These are phyloP conservation scores for Aurelia aurita DNA, from an alignment of 30 jellyfish, hydroid and myxozoan species.

Conservation along the genomic window DNA sequence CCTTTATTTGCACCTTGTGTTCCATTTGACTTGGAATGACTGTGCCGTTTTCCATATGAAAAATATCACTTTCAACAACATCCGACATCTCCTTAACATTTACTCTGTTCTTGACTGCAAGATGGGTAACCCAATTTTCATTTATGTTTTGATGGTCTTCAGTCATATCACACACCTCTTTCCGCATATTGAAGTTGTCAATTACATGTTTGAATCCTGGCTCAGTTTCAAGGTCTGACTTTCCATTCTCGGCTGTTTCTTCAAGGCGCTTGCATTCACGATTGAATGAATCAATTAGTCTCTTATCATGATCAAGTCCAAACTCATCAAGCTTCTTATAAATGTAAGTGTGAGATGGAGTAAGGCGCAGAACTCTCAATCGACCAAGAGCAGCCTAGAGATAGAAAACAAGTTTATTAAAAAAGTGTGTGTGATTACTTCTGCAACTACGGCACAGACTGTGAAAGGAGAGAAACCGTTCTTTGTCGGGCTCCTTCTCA, in stretches of 20 bases:
- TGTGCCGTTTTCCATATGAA: not conserved
- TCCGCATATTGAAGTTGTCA: not conserved
- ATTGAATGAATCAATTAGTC: not conserved
- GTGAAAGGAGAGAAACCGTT: no score
- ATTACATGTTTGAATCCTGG: not conserved
- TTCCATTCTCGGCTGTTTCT: not conserved
- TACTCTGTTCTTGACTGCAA: conserved; percentile 2
- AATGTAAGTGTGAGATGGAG: conserved; percentile 42
- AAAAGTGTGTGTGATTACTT: no score
- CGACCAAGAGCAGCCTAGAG: conserved; percentile 33
- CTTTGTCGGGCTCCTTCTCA: no score
- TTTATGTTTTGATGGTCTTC: not conserved
- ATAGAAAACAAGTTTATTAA: not conserved
- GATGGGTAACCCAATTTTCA: not conserved
- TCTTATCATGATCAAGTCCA: conserved; percentile 43
- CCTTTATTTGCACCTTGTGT: not conserved
- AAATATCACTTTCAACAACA: not conserved
- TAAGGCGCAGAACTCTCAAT: conserved; percentile 23
- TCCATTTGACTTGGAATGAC: conserved; percentile 17
- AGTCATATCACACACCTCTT: conserved; percentile 10
- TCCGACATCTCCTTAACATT: not conserved
- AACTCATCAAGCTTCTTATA: conserved; percentile 47
- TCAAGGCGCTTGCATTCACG: conserved; percentile 3
- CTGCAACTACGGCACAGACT: no score
- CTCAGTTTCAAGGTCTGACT: not conserved